These are phyloP conservation scores for Acrocephalus arundinaceus DNA, from an alignment of 2,113 vertebrate species.

Conservation along the genomic window DNA sequence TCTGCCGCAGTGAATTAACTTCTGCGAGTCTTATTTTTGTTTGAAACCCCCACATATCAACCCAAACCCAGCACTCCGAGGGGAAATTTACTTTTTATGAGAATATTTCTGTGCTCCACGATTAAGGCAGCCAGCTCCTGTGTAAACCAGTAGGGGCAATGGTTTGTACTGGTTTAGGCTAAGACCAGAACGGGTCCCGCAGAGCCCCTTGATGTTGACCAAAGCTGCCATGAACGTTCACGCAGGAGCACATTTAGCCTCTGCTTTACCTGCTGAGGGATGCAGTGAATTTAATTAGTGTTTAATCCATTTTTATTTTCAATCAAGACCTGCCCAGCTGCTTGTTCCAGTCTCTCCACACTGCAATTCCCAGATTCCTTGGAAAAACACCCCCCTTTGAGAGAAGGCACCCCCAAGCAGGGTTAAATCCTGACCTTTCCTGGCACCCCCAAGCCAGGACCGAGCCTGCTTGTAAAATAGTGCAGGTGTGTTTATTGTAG, in stretches of 20 bases:
- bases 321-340: accelerated
- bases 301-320: neutral
- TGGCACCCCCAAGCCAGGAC: neutral
- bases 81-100: neutral
- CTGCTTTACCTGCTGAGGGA: neutral
- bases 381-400: accelerated
- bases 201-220: too few species aligned
- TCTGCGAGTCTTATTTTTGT: neutral
- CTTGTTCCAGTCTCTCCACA: accelerated
- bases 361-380: accelerated
- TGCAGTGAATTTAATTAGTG: accelerated
- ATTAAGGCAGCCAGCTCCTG: neutral
- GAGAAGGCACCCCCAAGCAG: neutral
- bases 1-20: neutral
- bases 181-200: neutral
- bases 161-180: neutral
- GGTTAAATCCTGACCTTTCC: neutral
- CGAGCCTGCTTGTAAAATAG: neutral
- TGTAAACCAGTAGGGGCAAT: neutral
- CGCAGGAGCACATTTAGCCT: neutral
- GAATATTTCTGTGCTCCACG: neutral
- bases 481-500: conserved; percentile 79
- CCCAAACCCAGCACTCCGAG: neutral
- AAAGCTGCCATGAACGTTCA: accelerated
- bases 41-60: neutral